These are phyloP conservation scores for Synanthedon formicaeformis DNA, from an alignment of 2,888 invertebrate genomes.

Conservation along the genomic window DNA sequence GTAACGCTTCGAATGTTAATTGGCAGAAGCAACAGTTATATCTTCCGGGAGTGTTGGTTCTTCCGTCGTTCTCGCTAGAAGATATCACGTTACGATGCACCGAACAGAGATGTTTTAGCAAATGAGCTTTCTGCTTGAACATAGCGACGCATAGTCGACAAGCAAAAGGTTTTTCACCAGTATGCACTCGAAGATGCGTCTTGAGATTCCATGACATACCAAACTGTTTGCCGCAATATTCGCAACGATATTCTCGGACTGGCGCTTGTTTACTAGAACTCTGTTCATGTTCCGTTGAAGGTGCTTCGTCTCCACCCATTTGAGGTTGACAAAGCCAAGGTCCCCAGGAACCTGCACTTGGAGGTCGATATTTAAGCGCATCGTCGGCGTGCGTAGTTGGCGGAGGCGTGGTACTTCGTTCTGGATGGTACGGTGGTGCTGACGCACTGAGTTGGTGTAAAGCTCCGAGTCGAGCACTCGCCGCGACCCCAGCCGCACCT, in stretches of 20 bases:
- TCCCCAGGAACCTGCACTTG: conserved; percentile 79
- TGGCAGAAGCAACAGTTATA: conserved; percentile 92
- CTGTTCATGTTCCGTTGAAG: conserved; percentile 62
- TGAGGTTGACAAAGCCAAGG: conserved; percentile 77
- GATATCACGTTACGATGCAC: conserved; percentile 91
- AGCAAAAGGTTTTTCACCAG: conserved; percentile 90
- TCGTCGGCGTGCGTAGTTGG: conserved; percentile 65
- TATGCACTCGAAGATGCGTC: conserved; percentile 88
- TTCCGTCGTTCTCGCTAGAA: conserved; percentile 79
- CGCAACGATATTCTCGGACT: conserved; percentile 87
- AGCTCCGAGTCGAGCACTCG: conserved; percentile 57
- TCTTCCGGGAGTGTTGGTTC: conserved; percentile 72
- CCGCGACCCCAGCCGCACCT: conserved; percentile 71
- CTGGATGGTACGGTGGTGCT: conserved; percentile 78
- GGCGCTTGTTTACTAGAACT: conserved; percentile 72
- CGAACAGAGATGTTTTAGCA: conserved; percentile 88
- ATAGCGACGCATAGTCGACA: conserved; percentile 90
- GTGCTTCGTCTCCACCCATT: conserved; percentile 66
- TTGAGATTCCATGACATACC: conserved; percentile 95
- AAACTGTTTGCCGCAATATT: conserved; percentile 91
- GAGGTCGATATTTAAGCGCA: conserved; percentile 74
- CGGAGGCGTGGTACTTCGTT: conserved; percentile 73
- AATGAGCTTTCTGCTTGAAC: conserved; percentile 92
- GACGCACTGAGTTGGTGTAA: conserved; percentile 78
- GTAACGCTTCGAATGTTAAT: conserved; percentile 85